Evolutionary conservation across 2,113 vertebrate genomes (phyloP).

Genomic region (Pedetes capensis): DNA sequence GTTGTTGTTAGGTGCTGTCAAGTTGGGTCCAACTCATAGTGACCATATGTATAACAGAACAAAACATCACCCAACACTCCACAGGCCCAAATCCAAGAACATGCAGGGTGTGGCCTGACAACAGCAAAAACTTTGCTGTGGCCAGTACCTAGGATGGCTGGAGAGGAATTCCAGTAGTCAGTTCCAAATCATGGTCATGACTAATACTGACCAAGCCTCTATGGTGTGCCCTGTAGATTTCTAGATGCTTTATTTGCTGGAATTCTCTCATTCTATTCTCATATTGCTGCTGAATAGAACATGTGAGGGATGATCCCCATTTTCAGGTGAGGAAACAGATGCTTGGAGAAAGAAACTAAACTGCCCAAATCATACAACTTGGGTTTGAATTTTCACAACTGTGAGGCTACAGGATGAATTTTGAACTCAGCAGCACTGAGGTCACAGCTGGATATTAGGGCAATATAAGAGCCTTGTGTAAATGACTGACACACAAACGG

Average conservation of each 20-base stretch:
- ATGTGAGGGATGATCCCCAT: not conserved
- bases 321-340: not conserved
- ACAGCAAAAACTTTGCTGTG: not conserved
- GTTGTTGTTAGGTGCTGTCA: too few species aligned
- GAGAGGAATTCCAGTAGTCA: not conserved
- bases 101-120: not conserved
- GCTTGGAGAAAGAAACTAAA: not conserved
- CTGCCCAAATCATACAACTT: not conserved
- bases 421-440: not conserved
- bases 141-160: not conserved
- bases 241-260: not conserved
- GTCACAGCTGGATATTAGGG: not conserved
- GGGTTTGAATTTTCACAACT: not conserved
- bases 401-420: not conserved
- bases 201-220: not conserved
- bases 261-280: not conserved
- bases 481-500: not conserved
- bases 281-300: not conserved
- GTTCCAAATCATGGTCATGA: not conserved
- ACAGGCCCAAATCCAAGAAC: not conserved
- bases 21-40: too few species aligned
- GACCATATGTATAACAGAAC: too few species aligned
- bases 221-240: not conserved
- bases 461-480: not conserved
- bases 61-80: too few species aligned